phyloP scores from a whole-genome alignment of 2,113 vertebrate species.

The Carassius carassius region DNA sequence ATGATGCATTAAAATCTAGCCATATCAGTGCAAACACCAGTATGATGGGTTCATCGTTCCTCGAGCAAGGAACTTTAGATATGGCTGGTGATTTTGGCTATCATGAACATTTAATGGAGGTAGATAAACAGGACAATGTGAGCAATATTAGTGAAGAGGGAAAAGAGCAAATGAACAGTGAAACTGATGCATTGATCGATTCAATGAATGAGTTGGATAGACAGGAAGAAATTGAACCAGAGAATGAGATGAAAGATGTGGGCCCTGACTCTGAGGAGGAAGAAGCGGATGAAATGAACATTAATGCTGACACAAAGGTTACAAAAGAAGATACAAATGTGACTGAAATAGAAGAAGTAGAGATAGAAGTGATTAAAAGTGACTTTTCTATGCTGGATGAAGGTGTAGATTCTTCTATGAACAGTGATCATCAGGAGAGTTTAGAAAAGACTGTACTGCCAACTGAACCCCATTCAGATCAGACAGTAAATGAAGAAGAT shows the following conservation, averaged over 20 bases:
- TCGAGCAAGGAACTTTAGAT: conserved; percentile 1
- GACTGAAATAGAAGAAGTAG: neutral
- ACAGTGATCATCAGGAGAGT: conserved; percentile 31
- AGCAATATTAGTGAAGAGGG: conserved; percentile 37
- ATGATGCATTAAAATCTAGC: neutral
- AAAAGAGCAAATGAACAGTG: conserved; percentile 35
- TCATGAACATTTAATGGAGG: conserved; percentile 33
- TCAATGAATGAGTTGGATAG: neutral
- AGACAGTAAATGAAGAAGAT: conserved; percentile 32
- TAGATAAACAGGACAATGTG: conserved; percentile 34
- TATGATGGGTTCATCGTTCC: neutral
- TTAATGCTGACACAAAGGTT: neutral
- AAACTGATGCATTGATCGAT: neutral
- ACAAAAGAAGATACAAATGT: neutral
- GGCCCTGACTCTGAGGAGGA: neutral
- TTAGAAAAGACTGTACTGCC: neutral
- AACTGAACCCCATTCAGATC: neutral
- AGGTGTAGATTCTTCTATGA: neutral
- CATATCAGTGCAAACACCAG: neutral
- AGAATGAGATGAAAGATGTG: neutral
- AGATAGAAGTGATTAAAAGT: neutral
- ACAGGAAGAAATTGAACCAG: conserved; percentile 12
- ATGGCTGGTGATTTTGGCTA: neutral
- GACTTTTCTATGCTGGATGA: neutral
- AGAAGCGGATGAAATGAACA: neutral